Evolutionary conservation across 2,888 invertebrate genomes (phyloP).

Genomic region (Carcina quercana): DNA sequence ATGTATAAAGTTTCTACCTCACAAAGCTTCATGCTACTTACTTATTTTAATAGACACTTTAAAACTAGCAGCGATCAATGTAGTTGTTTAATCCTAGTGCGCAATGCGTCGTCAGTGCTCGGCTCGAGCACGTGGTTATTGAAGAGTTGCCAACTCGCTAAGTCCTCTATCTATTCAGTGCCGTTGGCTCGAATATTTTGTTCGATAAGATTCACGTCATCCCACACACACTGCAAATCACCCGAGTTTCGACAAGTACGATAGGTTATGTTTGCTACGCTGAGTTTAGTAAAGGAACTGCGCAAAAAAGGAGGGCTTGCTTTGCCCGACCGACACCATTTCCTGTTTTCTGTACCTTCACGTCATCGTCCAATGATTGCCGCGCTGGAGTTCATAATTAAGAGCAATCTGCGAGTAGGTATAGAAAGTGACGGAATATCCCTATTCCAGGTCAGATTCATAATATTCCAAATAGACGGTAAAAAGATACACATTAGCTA

Average conservation of each 20-base stretch:
- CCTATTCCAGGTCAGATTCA: no score
- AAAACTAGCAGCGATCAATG: constrained; percentile 7
- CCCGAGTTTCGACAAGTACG: constrained; percentile 5
- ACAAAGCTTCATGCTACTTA: no score
- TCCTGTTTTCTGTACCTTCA: constrained; percentile 62
- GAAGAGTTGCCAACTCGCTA: constrained; percentile 58
- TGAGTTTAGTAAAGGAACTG: constrained; percentile 6
- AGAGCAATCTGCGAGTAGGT: no score
- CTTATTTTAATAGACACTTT: no score
- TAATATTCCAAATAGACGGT: no score
- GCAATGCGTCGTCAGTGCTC: constrained; percentile 21
- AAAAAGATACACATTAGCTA: no score
- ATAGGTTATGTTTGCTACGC: constrained; percentile 6
- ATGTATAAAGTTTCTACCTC: no score
- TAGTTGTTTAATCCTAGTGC: constrained; percentile 18
- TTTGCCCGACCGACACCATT: constrained; percentile 38
- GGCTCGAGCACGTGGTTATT: constrained; percentile 44
- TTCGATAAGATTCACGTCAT: constrained; percentile 13
- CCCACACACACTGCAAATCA: constrained; percentile 6
- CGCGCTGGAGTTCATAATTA: no score
- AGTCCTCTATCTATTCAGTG: constrained; percentile 6
- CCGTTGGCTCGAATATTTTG: constrained; percentile 10
- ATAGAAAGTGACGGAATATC: no score
- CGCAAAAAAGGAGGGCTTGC: constrained; percentile 22
- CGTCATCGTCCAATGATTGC: no score